These are phyloP conservation scores for Prolemur simus DNA, from an alignment of 2,113 vertebrate species.

Conservation along the genomic window DNA sequence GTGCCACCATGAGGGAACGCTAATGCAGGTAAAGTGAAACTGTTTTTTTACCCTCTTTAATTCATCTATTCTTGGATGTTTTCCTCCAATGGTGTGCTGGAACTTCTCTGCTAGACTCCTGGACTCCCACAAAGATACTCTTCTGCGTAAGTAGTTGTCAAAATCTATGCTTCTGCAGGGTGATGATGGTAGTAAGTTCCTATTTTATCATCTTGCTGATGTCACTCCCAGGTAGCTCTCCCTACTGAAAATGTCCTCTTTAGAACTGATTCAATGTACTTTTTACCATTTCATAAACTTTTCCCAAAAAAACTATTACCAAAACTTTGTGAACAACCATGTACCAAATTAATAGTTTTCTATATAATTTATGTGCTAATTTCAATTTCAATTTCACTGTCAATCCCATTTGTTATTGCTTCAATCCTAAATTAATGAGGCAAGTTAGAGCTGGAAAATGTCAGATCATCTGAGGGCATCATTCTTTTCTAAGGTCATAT, in stretches of 20 bases:
- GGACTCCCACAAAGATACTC: not conserved
- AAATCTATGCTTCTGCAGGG: not conserved
- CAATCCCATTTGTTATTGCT: constrained; percentile 65
- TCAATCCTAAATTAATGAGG: constrained; percentile 73
- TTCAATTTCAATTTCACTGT: constrained; percentile 69
- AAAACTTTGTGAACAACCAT: constrained; percentile 43
- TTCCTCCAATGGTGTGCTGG: not conserved
- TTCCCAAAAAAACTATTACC: constrained; percentile 24
- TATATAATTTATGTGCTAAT: constrained; percentile 68
- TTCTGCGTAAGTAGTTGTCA: not conserved
- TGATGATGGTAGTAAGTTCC: not conserved
- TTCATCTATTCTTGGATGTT: not conserved
- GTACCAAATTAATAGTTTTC: constrained; percentile 53
- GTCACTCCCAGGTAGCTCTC: not conserved
- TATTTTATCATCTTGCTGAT: not conserved
- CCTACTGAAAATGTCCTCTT: not conserved
- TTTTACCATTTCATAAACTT: constrained; percentile 32
- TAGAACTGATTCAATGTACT: not conserved
- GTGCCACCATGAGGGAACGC: not conserved
- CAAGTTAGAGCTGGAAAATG: constrained; percentile 70
- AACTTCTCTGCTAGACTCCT: not conserved
- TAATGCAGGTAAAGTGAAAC: not conserved
- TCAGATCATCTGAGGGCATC: constrained; percentile 62
- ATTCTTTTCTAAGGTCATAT: constrained; percentile 64
- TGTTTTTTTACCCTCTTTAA: not conserved